Evolutionary conservation across 2,888 invertebrate genomes (phyloP), one percentile per base, ranked within the genome.

Genomic region (Diloba caeruleocephala): DNA sequence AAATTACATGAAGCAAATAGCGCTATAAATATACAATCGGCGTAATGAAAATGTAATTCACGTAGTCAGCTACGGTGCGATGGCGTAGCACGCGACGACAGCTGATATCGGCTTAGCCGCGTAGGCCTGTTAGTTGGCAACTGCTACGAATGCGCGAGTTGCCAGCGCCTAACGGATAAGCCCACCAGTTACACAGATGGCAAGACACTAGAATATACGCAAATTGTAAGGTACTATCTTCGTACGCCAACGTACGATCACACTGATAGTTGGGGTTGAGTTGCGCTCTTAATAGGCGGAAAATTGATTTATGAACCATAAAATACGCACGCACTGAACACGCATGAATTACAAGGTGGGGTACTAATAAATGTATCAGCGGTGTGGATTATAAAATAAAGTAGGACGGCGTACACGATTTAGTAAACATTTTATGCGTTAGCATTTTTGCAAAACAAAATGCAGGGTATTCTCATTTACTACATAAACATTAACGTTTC

Each of bases 71-170:
- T 89, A 88, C 87, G 55, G 29, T 28, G 55, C 38, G 45, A 26
- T 45, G 84, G 50, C 86, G 90, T 90, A 90, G 88, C 74, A 75
- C 66, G 50, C 59, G 67, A 53, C 71, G 68, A 70, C 76, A 78
- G 80, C 77, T 72, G 78, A 77, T 83, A 82, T 76, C 80, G 82
- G 88, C 83, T 91, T 89, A 89, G 85, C 76, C 76, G 74, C 84
- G 88, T 87, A 87, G 88, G 79, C 82, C 74, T 79, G 80, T 79
- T 66, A 62, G 78, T 88, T 92, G 92, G 92, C 92, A 92, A 79
- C 78, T 72, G 77, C 82, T 85, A 85, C 87, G 89, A 87, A 88
- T 88, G 83, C 78, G 71, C 78, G 78, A 86, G 84, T 87, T 90
- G 92, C 92, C 92, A 90, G 84, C 74, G 67, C 63, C 61, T 71